Evolutionary conservation across 2,113 vertebrate species (phyloP).

Genomic region (Odocoileus virginianus): DNA sequence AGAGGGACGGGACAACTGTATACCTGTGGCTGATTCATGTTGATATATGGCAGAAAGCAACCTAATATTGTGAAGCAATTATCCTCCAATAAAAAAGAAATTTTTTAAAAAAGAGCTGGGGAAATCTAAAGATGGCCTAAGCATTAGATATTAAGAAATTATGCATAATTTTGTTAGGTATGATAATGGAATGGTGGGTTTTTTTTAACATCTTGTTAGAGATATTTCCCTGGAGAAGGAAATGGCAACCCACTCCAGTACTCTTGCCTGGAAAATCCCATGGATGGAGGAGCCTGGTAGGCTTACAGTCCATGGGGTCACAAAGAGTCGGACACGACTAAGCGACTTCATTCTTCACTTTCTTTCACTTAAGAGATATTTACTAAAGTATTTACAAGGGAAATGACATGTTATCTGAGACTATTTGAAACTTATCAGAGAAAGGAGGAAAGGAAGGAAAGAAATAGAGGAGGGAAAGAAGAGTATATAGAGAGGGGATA

Average conservation of each 20-base stretch:
- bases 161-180: neutral
- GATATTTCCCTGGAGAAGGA: neutral
- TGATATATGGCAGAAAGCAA: neutral
- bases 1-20: neutral
- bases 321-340: fast-evolving
- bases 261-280: neutral
- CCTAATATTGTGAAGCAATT: neutral
- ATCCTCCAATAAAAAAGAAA: neutral
- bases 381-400: neutral
- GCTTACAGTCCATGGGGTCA: neutral
- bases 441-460: neutral
- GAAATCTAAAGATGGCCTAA: neutral
- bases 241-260: neutral
- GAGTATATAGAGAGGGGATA: neutral
- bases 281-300: neutral
- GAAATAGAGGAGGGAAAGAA: neutral
- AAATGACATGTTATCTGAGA: neutral
- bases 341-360: neutral
- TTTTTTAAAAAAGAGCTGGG: neutral
- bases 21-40: neutral
- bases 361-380: neutral
- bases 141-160: neutral
- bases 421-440: neutral
- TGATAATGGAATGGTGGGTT: neutral
- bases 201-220: neutral